Conservation (phyloP, 2,888 invertebrate genomes). For the Eupithecia dodoneata region DNA sequence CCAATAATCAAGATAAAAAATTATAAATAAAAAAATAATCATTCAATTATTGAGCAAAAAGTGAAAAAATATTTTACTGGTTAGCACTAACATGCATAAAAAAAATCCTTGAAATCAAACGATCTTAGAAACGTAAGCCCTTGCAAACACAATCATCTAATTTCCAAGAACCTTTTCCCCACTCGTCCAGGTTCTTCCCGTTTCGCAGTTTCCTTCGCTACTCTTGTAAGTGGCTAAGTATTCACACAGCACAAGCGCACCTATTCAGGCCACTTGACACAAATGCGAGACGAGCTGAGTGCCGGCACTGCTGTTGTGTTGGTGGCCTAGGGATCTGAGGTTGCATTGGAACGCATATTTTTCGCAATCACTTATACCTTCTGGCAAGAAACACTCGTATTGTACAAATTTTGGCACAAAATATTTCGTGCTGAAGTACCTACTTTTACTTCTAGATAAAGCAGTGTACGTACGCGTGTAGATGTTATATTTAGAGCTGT, state of each 20-base stretch:
- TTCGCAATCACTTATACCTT: constrained; percentile 42
- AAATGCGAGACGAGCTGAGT: constrained; percentile 48
- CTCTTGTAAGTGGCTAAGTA: constrained; percentile 37
- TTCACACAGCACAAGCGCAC: constrained; percentile 39
- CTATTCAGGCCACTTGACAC: constrained; percentile 49
- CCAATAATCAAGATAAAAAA: no score
- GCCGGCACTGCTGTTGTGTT: constrained; percentile 43
- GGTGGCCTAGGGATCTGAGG: constrained; percentile 3
- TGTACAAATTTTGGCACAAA: constrained; percentile 2
- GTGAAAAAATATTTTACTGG: no score
- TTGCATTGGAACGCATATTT: constrained; percentile 51
- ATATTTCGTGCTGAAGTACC: not conserved
- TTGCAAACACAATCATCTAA: not conserved
- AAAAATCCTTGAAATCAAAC: not conserved
- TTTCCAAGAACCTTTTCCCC: constrained; percentile 12
- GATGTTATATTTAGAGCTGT: not conserved
- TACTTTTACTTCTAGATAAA: not conserved
- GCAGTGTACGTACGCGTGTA: not conserved
- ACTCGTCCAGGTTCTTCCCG: constrained; percentile 19
- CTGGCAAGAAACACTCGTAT: constrained; percentile 8
- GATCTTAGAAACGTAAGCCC: not conserved
- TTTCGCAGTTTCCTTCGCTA: constrained; percentile 23
- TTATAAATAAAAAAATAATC: no score
- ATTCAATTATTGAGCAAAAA: no score
- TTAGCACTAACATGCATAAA: no score